Conservation (phyloP, 2,888 invertebrate species). For the Epistrophe grossulariae region DNA sequence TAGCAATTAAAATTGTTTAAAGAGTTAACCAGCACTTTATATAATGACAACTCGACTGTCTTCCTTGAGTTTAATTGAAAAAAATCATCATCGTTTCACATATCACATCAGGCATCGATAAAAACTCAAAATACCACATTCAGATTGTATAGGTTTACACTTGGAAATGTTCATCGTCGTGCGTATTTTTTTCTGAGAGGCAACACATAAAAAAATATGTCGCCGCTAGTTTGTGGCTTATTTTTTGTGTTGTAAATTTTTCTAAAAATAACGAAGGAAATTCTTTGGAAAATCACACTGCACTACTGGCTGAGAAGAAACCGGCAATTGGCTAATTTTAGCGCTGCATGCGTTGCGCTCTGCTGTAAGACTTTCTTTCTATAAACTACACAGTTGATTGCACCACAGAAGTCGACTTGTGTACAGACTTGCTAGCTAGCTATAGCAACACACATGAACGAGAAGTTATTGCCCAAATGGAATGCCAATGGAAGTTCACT, state of each 20-base stretch:
- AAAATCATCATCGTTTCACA: slow-evolving; percentile 40
- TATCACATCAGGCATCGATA: slow-evolving; percentile 41
- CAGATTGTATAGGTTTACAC: slow-evolving; percentile 15
- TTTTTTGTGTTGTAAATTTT: slow-evolving; percentile 1
- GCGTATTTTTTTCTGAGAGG: background rate
- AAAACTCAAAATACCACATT: slow-evolving; percentile 63
- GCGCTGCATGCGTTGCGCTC: slow-evolving; percentile 44
- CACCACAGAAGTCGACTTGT: slow-evolving; percentile 1
- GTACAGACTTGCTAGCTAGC: too few species aligned
- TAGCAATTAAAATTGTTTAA: slow-evolving; percentile 38
- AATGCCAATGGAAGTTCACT: slow-evolving; percentile 61
- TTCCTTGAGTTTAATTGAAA: slow-evolving; percentile 51
- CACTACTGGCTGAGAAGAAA: slow-evolving; percentile 40
- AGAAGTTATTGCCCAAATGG: slow-evolving; percentile 62
- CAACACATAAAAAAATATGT: slow-evolving; percentile 47
- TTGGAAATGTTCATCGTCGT: slow-evolving; percentile 14
- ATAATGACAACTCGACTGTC: background rate
- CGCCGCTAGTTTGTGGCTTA: slow-evolving; percentile 30
- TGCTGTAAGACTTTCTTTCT: slow-evolving; percentile 52
- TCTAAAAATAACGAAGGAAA: slow-evolving; percentile 68
- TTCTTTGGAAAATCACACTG: slow-evolving; percentile 72
- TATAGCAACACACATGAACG: slow-evolving; percentile 12
- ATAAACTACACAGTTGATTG: background rate
- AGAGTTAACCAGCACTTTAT: slow-evolving; percentile 26
- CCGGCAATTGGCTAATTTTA: slow-evolving; percentile 70